A percentile compares a stretch with the other conserved stretches of the same genome.
Conservation (phyloP, 2,797 vertebrate genomes). For the Hephaestus fuliginosus region DNA sequence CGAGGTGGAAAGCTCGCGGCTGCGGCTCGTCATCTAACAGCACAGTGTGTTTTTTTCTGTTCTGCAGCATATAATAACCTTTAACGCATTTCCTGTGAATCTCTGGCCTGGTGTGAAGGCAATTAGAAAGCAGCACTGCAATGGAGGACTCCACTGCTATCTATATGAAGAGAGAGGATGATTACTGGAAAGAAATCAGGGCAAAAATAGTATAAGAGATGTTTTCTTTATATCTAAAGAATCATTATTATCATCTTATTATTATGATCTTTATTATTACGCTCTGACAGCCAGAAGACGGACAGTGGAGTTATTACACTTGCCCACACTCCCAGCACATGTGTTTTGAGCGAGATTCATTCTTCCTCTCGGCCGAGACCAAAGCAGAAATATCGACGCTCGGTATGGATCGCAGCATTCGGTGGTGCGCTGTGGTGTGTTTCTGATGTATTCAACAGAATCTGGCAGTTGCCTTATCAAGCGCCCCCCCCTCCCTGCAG, state of each 20-base stretch:
- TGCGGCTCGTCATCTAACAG: neutral
- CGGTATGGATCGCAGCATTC: slow-evolving; percentile 66
- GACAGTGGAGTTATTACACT: slow-evolving; percentile 57
- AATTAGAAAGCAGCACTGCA: no score
- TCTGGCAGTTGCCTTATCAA: slow-evolving; percentile 69
- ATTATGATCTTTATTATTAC: neutral
- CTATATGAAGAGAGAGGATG: neutral
- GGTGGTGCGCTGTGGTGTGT: slow-evolving; percentile 40
- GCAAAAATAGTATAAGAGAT: neutral
- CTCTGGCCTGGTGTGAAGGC: no score
- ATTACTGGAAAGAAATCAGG: neutral
- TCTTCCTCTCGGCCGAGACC: slow-evolving; percentile 61
- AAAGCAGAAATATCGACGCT: slow-evolving; percentile 66
- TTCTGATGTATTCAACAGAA: slow-evolving; percentile 74
- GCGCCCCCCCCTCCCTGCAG: slow-evolving; percentile 58
- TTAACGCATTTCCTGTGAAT: no score
- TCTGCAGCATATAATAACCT: neutral
- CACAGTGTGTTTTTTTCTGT: neutral
- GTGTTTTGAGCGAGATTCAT: slow-evolving; percentile 58
- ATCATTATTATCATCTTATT: no score
- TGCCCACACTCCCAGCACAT: slow-evolving; percentile 49
- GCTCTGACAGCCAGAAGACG: slow-evolving; percentile 27
- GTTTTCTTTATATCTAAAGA: neutral
- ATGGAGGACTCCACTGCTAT: no score
- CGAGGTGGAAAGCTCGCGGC: neutral